Evolutionary conservation across 2,888 invertebrate genomes (phyloP), one percentile per base, ranked within the genome.

Genomic region (Ormyrus pomaceus): DNA sequence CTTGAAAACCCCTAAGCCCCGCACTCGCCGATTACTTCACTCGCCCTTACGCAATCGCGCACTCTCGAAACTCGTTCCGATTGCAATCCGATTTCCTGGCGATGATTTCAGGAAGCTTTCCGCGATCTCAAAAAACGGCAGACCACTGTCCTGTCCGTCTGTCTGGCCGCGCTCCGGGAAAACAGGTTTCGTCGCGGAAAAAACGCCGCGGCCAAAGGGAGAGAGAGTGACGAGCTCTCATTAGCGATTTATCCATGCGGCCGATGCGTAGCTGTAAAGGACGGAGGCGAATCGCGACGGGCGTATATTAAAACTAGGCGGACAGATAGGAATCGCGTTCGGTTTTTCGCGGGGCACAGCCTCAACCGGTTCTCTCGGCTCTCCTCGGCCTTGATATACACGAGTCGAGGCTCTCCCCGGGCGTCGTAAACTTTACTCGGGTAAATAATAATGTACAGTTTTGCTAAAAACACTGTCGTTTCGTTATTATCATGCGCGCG

Each of bases 311-410:
- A 46, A 6, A 46, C 56, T 11, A n/a, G 56, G 6, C 11, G 6
- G n/a, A 56, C 10, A 13, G 13, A 56, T 56, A 46, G 11, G 50
- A 34, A 34, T 2, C 50, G 9, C 45, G 13, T 13, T 46, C 56
- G 45, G 56, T 9, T 0, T 62, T 34, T 53, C 19, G 61, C 4
- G 48, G 10, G 11, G 6, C 46, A 11, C 19, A 19, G 6, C 13
- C 5, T 68, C 68, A 59, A 71, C 77, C 77, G 71, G 65, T 77
- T 77, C 51, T 19, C 65, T 51, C 71, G 48, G 48, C 70, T 76
- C 69, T 56, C 53, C 56, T n/a, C 56, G 77, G 59, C 77, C 77
- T 77, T 71, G 77, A 77, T 71, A 71, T 46, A 71, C 58, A 53
- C 34, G 45, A 50, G 34, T 19, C 2, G 51, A 34, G 9, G n/a